Evolutionary conservation across 2,797 vertebrate genomes (phyloP).

Genomic region (Lophura swinhoii): DNA sequence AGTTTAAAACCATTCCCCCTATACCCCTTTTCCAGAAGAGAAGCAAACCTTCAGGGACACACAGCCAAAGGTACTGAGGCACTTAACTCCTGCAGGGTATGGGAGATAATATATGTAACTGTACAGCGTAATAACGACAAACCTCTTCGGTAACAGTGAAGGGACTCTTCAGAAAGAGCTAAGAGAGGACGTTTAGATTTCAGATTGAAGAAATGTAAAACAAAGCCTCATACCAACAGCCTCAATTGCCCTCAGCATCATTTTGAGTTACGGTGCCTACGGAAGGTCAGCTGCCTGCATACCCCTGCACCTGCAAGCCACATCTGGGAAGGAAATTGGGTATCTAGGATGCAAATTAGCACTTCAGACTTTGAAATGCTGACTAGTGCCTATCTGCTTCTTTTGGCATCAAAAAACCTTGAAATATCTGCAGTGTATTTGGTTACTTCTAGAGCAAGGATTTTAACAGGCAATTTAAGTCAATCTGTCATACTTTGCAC

Average conservation of each 20-base stretch:
- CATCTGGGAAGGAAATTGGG: slow-evolving; percentile 13
- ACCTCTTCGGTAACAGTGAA: background rate
- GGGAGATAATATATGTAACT: background rate
- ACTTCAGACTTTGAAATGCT: background rate
- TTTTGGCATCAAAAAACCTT: slow-evolving; percentile 14
- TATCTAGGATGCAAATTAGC: background rate
- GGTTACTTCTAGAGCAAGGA: background rate
- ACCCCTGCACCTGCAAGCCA: background rate
- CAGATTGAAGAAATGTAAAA: background rate
- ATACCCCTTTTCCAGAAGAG: background rate
- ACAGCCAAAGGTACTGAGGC: background rate
- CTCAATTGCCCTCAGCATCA: background rate
- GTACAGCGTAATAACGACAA: background rate
- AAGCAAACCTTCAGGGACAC: background rate
- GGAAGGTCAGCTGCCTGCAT: background rate
- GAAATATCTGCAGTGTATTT: background rate
- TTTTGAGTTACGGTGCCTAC: background rate
- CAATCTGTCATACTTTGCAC: slow-evolving; percentile 15
- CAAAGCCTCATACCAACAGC: background rate
- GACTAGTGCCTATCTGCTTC: slow-evolving; percentile 11
- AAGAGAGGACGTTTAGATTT: background rate
- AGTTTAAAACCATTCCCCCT: no score
- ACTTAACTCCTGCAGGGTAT: background rate
- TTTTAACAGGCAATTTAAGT: slow-evolving; percentile 17
- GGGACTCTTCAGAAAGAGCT: background rate